Conservation (phyloP, 2,888 invertebrate species). For the Archaeoteleia sp. region DNA sequence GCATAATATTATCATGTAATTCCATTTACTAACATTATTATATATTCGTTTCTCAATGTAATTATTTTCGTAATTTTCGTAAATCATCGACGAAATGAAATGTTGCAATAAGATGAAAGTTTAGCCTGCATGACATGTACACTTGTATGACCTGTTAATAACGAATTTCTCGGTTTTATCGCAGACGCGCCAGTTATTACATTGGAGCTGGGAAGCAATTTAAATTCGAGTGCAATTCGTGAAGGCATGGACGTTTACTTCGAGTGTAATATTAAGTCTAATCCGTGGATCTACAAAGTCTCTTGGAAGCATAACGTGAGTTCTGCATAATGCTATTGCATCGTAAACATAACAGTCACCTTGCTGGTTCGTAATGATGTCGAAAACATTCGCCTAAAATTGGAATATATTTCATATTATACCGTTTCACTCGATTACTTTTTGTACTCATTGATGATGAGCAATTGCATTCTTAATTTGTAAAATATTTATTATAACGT, state of each 20-base stretch:
- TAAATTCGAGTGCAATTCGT: conserved; percentile 86
- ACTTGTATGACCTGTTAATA: conserved; percentile 38
- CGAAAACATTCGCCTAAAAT: conserved; percentile 20
- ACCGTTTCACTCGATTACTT: conserved; percentile 10
- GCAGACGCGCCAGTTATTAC: conserved; percentile 90
- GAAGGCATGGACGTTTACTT: conserved; percentile 94
- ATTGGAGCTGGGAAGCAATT: conserved; percentile 87
- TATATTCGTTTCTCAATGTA: too few species aligned
- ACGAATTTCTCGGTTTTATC: conserved; percentile 62
- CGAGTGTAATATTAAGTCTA: conserved; percentile 92
- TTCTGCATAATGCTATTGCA: conserved; percentile 44
- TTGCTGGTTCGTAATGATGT: conserved; percentile 18
- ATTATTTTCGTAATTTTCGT: too few species aligned
- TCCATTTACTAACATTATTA: too few species aligned
- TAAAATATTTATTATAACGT: too few species aligned
- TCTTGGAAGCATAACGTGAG: conserved; percentile 85
- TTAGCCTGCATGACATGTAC: conserved; percentile 10
- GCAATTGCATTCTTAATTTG: conserved; percentile 5
- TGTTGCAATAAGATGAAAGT: conserved; percentile 4
- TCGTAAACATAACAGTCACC: conserved; percentile 23
- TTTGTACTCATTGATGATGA: conserved; percentile 8
- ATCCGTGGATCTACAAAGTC: conserved; percentile 88
- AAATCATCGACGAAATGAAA: conserved; percentile 17
- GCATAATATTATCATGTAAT: too few species aligned
- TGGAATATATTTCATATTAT: conserved; percentile 5